Evolutionary conservation across 2,797 vertebrate species (phyloP), one percentile per base, ranked within the genome.

Genomic region (Melanotaenia parkinsoni): DNA sequence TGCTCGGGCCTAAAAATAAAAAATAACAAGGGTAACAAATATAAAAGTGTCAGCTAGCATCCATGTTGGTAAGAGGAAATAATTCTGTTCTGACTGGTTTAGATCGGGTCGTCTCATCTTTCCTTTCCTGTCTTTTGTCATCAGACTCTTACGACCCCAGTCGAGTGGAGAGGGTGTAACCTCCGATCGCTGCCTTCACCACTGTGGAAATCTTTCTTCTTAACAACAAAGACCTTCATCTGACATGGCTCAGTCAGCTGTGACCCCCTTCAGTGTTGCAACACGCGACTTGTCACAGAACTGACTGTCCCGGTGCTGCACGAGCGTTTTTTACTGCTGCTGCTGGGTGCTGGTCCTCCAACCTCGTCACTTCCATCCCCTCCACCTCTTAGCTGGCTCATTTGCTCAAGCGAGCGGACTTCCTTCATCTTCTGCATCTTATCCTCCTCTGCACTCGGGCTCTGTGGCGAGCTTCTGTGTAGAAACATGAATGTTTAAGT

Each of bases 141-240:
- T 85, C 89, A 96, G 95, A 96, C 88, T 86, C 93, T 0, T 99
- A 99, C 33, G 98, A 99, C 93, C 98, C 98, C 72, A 97, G 96
- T 93, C 96, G 95, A 91, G 97, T 99, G 86, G 98, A 99, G 93
- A 94, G 95, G 90, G 98, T 99, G 87, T 99, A 63, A 92, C 86
- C 77, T 75, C 66, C 56, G 86, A 88, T 72, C 72, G 68, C 84
- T 80, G 77, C 85, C 74, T 89, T 86, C 81, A 69, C 86, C 73
- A 74, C 86, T 78, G 86, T 88, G 82, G 86, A 86, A 81, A 90
- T 72, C 61, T 50, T 64, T 85, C 72, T 77, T 77, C 71, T 79
- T 76, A 65, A 80, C 80, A 75, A 87, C 82, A 88, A 87, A 88
- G 86, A 80, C 80, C 79, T 83, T 79, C 81, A 90, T 90, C 68